phyloP scores from a whole-genome alignment of 2,113 vertebrate species.

The Emydura subglobosa region DNA sequence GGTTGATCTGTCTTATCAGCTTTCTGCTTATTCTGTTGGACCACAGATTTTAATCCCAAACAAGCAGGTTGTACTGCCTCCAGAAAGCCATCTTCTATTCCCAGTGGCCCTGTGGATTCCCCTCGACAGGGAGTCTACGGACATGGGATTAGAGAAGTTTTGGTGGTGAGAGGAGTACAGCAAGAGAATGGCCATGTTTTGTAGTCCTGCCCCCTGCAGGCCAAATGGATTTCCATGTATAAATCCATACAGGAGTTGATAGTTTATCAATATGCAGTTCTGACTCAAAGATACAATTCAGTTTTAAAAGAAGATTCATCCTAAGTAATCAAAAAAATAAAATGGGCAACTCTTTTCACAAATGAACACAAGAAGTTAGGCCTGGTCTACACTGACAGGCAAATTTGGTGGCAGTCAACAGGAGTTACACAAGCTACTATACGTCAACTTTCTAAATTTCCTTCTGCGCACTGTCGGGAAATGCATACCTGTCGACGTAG shows the following conservation, averaged over 20 bases:
- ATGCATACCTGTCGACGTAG: too few relatives aligned
- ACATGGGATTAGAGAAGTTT: neutral
- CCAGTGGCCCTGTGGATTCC: neutral
- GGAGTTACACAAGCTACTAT: too few relatives aligned
- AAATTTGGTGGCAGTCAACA: too few relatives aligned
- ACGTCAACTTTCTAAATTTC: too few relatives aligned
- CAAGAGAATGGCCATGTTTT: neutral
- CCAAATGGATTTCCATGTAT: neutral
- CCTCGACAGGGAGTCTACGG: accelerated
- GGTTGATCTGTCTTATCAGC: neutral
- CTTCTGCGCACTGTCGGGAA: too few relatives aligned
- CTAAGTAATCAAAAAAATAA: neutral
- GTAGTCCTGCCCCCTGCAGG: neutral
- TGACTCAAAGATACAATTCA: neutral
- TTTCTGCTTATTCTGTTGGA: neutral
- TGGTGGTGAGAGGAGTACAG: neutral
- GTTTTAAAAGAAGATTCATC: neutral
- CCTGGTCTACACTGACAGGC: too few relatives aligned
- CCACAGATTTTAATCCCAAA: neutral
- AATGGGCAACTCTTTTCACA: neutral
- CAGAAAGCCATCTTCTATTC: neutral
- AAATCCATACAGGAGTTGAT: neutral
- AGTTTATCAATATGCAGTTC: neutral
- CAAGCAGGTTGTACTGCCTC: accelerated
- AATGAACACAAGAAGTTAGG: neutral